These are phyloP conservation scores for Cecidostiba fungosa DNA, from an alignment of 2,888 invertebrate genomes.

Conservation along the genomic window DNA sequence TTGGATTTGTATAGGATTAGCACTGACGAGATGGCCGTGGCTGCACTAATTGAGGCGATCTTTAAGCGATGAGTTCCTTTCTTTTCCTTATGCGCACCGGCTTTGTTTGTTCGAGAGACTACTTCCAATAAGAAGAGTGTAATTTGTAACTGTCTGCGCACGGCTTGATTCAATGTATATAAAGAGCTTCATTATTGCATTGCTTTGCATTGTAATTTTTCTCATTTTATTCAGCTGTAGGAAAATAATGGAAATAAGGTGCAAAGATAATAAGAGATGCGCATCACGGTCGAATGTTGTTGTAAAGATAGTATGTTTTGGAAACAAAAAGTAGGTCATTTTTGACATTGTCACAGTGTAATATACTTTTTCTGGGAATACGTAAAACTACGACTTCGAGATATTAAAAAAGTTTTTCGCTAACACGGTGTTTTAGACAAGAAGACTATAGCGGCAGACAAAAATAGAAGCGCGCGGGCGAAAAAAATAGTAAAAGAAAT, in stretches of 20 bases:
- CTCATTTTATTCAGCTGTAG: background rate
- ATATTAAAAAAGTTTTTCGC: conserved; percentile 48
- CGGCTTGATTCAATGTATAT: background rate
- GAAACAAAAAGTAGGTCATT: background rate
- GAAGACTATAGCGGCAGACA: background rate
- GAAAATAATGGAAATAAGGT: background rate
- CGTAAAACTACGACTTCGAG: background rate
- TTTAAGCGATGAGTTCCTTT: background rate
- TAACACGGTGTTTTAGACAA: background rate
- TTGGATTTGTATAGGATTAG: conserved; percentile 23
- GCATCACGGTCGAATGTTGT: background rate
- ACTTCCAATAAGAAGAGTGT: background rate
- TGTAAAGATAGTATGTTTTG: background rate
- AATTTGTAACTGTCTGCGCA: background rate
- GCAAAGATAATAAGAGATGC: background rate
- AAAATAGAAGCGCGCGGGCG: background rate
- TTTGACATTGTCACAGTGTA: background rate
- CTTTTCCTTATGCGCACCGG: background rate
- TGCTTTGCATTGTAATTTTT: background rate
- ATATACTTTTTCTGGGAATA: background rate
- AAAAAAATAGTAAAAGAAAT: background rate
- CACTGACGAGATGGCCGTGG: background rate
- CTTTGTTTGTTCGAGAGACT: background rate
- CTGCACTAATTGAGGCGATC: conserved; percentile 27
- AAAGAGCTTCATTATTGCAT: conserved; percentile 7